phyloP scores from a whole-genome alignment of 2,888 invertebrate species.

The Hirtodrosophila duncani region DNA sequence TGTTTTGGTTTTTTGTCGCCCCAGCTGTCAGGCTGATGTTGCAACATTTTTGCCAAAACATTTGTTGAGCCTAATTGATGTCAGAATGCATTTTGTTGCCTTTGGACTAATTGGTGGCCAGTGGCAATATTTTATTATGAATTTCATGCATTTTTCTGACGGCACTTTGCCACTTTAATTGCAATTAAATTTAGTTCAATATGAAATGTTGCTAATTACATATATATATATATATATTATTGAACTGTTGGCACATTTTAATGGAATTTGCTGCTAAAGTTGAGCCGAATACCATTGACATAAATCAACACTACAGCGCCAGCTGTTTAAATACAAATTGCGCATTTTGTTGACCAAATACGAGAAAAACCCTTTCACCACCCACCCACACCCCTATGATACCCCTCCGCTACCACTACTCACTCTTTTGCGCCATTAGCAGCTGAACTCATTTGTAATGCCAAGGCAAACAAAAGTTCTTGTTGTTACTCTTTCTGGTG shows the following conservation, averaged over 20 bases:
- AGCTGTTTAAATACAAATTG: constrained; percentile 67
- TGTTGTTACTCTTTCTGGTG: constrained; percentile 8
- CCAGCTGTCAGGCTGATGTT: constrained; percentile 6
- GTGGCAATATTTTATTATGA: not conserved
- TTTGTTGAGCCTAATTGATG: constrained; percentile 48
- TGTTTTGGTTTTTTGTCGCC: not conserved
- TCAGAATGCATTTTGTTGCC: constrained; percentile 44
- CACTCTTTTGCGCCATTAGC: constrained; percentile 37
- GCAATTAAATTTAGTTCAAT: too few species aligned
- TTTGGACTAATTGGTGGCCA: constrained; percentile 37
- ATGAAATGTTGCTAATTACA: too few species aligned
- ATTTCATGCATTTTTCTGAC: constrained; percentile 8
- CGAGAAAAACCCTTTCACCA: constrained; percentile 1
- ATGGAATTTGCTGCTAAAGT: too few species aligned
- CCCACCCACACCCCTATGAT: not conserved
- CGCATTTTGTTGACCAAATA: constrained; percentile 46
- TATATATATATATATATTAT: too few species aligned
- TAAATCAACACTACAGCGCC: constrained; percentile 44
- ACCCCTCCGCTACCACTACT: not conserved
- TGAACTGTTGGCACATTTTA: too few species aligned
- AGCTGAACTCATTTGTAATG: constrained; percentile 58
- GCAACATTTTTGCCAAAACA: constrained; percentile 21
- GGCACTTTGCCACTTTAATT: too few species aligned
- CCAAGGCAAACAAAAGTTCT: constrained; percentile 46
- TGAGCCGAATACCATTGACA: constrained; percentile 43